Evolutionary conservation across 2,113 vertebrate genomes (phyloP), one percentile per base, ranked within the genome.

Genomic region (Lophotis ruficrista): DNA sequence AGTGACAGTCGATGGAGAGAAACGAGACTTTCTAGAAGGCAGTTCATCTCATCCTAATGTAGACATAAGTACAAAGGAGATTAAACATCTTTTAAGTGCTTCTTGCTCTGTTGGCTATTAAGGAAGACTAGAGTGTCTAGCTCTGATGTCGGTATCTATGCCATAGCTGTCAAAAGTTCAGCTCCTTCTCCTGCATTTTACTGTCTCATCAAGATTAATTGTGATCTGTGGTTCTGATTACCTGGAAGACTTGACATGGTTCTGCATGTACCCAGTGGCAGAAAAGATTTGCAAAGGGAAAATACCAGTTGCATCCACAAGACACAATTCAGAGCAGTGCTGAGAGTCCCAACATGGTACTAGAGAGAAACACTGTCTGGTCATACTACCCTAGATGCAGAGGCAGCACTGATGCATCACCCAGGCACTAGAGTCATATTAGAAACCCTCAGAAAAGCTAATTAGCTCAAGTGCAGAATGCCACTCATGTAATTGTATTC

Each of bases 261-360:
- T 56, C 57, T 76, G 24, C 38, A 61, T 28, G 48, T 8, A 65
- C 20, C 17, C 54, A 66, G 43, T 56, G 53, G 53, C n/a, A 90
- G 58, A 69, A 77, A 68, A 83, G 12, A 7, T 83, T 66, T 81
- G 50, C 2, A 5, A 57, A 86, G 14, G n/a, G 20, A 82, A 83
- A 77, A 77, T 48, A 23, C 7, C 0, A 1, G 14, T 27, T 92
- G 22, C 2, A 8, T 45, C 13, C 6, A 3, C 10, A 48, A n/a
- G 45, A 58, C 20, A 22, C 2, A 62, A 12, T 56, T 76, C 57
- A 2, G 2, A 58, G 51, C 37, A 56, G 15, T 0, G 2, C 24
- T 56, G 53, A 47, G 24, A 65, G 28, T 37, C 51, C 12, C 24
- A 28, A 1, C 4, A 31, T 70, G 15, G 28, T 4, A 80, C 22